Evolutionary conservation across 2,888 invertebrate genomes (phyloP).

Genomic region (Polylopha cassiicola): DNA sequence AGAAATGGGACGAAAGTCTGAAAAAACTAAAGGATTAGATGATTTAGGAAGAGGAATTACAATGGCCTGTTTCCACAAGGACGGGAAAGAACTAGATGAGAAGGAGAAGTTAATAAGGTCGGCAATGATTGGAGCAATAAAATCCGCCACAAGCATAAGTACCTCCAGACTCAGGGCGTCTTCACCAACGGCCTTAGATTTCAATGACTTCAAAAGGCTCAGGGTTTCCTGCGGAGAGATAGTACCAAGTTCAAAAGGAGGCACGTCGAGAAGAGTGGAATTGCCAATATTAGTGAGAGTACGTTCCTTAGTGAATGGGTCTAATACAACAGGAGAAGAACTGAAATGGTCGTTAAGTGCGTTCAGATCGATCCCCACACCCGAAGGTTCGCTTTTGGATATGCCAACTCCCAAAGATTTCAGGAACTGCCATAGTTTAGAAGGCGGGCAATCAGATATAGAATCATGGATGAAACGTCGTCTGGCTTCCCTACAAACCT

Average conservation of each 20-base stretch:
- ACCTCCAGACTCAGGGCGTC: conserved; percentile 3
- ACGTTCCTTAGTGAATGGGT: not conserved
- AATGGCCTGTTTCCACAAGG: conserved; percentile 12
- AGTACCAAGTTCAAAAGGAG: not conserved
- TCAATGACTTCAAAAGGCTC: not conserved
- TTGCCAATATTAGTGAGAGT: not conserved
- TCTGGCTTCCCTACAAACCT: conserved; percentile 9
- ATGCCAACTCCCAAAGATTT: conserved; percentile 11
- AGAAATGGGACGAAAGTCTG: conserved; percentile 22
- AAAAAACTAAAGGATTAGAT: conserved; percentile 7
- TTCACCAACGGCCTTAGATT: conserved; percentile 3
- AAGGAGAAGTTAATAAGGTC: conserved; percentile 23
- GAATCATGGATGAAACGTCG: conserved; percentile 11
- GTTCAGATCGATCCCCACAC: not conserved
- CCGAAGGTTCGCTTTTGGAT: not conserved
- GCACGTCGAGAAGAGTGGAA: not conserved
- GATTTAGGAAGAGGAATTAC: conserved; percentile 23
- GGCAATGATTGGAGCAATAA: not conserved
- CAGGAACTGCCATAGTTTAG: conserved; percentile 15
- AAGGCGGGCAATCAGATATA: conserved; percentile 6
- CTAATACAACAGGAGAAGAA: not conserved
- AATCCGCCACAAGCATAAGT: conserved; percentile 3
- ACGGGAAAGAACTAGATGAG: conserved; percentile 12
- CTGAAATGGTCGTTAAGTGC: conserved; percentile 1
- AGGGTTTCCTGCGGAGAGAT: not conserved